These are phyloP conservation scores for Aphelocoma coerulescens DNA, from an alignment of 2,113 vertebrate species.

Conservation along the genomic window DNA sequence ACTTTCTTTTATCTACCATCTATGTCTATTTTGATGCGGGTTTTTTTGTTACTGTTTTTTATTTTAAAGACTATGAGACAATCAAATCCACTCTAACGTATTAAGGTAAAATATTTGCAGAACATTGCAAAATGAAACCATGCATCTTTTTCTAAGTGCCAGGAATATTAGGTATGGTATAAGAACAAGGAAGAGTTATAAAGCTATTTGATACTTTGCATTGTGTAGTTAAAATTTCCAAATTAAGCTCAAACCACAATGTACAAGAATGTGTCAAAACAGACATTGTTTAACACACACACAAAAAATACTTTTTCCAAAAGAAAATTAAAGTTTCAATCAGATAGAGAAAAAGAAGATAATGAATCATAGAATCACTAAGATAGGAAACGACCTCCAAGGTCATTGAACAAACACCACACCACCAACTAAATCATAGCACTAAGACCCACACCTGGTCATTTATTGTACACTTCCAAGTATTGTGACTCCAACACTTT, in stretches of 20 bases:
- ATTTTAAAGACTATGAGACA: background rate
- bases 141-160: background rate
- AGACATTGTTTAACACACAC: background rate
- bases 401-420: background rate
- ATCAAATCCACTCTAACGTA: background rate
- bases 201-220: background rate
- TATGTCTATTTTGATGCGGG: background rate
- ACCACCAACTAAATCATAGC: background rate
- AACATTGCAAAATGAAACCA: background rate
- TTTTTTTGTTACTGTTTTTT: background rate
- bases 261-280: background rate
- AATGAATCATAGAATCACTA: background rate
- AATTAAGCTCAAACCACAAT: background rate
- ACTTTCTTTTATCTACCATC: background rate
- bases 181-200: background rate
- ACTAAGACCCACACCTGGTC: background rate
- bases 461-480: background rate
- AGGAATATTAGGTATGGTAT: background rate
- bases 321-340: background rate
- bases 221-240: background rate
- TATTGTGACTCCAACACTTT: background rate
- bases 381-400: background rate
- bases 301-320: background rate
- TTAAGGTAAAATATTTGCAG: background rate
- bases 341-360: background rate